Conservation (phyloP, 2,888 invertebrate species). For the Argynnis bischoffii region DNA sequence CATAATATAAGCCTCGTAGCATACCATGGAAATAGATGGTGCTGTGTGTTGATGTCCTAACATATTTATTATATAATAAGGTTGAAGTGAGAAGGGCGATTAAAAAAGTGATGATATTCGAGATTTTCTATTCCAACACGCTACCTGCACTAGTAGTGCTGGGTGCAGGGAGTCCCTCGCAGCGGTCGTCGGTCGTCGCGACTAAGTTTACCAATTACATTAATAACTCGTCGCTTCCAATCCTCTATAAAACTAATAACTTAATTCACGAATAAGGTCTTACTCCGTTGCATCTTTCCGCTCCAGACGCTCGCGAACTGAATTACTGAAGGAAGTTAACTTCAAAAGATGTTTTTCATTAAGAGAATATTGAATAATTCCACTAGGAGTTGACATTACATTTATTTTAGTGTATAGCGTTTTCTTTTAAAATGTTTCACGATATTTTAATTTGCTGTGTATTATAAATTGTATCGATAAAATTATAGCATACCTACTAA, state of each 20-base stretch:
- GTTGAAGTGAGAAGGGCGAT: no score
- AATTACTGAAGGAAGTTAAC: slow-evolving; percentile 10
- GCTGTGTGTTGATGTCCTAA: no score
- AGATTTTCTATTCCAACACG: not conserved
- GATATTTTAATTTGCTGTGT: no score
- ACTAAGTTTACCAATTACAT: slow-evolving; percentile 34
- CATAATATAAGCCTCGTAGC: no score
- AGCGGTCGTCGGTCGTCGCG: not conserved
- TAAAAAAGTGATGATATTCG: no score
- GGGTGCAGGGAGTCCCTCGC: not conserved
- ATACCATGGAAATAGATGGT: no score
- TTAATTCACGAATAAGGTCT: slow-evolving; percentile 30
- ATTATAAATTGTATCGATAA: no score
- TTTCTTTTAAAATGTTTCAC: not conserved
- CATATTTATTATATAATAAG: no score
- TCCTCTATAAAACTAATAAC: slow-evolving; percentile 30
- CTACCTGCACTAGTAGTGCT: not conserved
- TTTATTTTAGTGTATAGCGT: not conserved
- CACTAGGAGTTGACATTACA: not conserved
- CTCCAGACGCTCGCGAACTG: slow-evolving; percentile 1
- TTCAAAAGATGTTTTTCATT: slow-evolving; percentile 12
- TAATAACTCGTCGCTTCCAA: slow-evolving; percentile 30
- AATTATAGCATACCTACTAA: no score
- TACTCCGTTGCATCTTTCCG: slow-evolving; percentile 25
- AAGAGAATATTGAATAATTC: not conserved